phyloP scores from a whole-genome alignment of 2,888 invertebrate genomes.

The Acholoe squamosa region DNA sequence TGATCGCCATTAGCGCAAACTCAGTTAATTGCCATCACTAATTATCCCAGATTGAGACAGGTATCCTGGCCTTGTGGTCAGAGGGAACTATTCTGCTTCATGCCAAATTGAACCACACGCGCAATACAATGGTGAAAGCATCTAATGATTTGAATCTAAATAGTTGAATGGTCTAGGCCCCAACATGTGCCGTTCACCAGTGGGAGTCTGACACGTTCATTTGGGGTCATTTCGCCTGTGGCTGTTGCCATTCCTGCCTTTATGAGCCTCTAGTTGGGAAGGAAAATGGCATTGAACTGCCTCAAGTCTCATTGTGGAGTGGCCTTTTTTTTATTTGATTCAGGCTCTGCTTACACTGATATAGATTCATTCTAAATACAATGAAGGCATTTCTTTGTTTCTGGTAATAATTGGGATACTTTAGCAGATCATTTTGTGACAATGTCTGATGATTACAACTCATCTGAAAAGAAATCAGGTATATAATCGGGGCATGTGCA shows the following conservation, averaged over 20 bases:
- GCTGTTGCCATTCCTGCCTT: background rate
- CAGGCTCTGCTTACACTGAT: too few species aligned
- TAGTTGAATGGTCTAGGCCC: background rate
- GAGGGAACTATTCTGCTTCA: background rate
- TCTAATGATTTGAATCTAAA: background rate
- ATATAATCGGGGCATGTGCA: too few species aligned
- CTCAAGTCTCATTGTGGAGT: background rate
- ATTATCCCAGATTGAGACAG: constrained; percentile 6
- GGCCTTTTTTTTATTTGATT: too few species aligned
- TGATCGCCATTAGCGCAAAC: background rate
- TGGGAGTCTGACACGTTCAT: background rate
- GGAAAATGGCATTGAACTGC: background rate
- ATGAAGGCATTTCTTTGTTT: too few species aligned
- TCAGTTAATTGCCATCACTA: background rate
- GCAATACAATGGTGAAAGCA: background rate
- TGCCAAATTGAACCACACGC: background rate
- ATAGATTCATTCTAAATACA: too few species aligned
- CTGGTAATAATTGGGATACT: too few species aligned
- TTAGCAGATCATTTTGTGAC: too few species aligned
- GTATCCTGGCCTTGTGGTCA: background rate
- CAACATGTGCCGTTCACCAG: background rate
- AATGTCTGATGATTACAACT: too few species aligned
- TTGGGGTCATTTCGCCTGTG: background rate
- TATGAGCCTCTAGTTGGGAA: background rate
- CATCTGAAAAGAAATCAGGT: too few species aligned